A percentile compares a stretch with the other conserved stretches of the same genome.
These are phyloP conservation scores for Galbula dea DNA, from an alignment of 2,113 vertebrate genomes.

Conservation along the genomic window DNA sequence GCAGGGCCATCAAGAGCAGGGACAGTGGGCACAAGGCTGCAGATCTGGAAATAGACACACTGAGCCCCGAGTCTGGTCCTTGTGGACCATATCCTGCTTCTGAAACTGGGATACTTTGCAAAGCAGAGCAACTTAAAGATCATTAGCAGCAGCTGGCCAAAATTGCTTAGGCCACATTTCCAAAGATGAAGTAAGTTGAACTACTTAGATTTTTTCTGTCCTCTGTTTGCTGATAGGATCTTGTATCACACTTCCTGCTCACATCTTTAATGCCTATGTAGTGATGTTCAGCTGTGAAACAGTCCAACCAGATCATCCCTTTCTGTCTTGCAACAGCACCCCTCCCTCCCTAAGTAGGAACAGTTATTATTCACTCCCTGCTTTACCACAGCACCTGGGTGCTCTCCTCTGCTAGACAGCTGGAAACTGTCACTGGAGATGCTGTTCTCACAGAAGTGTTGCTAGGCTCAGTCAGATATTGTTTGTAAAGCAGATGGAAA, in stretches of 20 bases:
- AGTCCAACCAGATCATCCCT: neutral
- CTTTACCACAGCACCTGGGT: slow-evolving; percentile 21
- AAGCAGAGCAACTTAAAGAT: neutral
- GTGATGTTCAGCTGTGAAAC: neutral
- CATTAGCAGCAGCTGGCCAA: neutral
- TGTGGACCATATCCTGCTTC: accelerated
- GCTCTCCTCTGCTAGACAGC: slow-evolving; percentile 29
- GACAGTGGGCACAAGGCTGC: accelerated
- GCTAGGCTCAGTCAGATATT: slow-evolving; percentile 24
- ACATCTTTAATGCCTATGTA: neutral
- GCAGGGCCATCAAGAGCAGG: accelerated
- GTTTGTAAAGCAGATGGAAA: slow-evolving; percentile 38
- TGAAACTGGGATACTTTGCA: neutral
- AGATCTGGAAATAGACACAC: accelerated
- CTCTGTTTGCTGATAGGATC: neutral
- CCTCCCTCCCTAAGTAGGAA: neutral
- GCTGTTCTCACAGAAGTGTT: neutral
- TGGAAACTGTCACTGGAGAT: slow-evolving; percentile 46
- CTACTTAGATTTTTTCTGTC: neutral
- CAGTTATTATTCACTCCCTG: neutral
- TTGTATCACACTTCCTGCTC: neutral
- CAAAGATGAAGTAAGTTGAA: neutral
- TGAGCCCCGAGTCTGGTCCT: accelerated
- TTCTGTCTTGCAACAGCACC: neutral
- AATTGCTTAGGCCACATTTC: neutral